Base-by-base conservation (phyloP, 2,797 vertebrate species). In the Falco novaeseelandiae region DNA sequence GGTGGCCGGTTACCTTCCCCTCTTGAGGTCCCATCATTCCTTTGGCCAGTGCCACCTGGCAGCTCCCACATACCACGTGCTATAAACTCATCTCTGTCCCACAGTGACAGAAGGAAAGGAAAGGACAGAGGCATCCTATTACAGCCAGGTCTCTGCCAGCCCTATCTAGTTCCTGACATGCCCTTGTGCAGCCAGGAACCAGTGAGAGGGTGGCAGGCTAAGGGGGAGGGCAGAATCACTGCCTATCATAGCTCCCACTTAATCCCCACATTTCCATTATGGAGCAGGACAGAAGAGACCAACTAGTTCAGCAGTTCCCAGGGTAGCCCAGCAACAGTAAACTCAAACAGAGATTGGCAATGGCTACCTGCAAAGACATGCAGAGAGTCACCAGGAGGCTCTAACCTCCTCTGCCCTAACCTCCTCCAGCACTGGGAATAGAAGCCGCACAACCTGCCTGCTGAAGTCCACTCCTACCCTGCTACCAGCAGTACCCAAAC, bases 121-220 rank as follows among this genome's bases (percentile, higher is more conserved):
- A 86, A 96, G 88, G 86, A 96, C 90, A 94, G 67, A 67, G 71
- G 90, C 42, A 74, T 97, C 82, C 59, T 78, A 61, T 96, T 96
- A 95, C 95, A 92, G 77, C 20, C 87, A 89, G 67, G 65, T 58
- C 61, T 92, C 69, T 94, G 89, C 71, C 92, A 97, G 69, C 93
- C 82, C 66, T 86, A 38, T 96, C 90, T 65, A 76, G 21, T 96
- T 96, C 90, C 79, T 93, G 61, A 46, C 79, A 63, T 93, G 89
- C 69, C 79, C 57, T 87, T 86, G 65, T 83, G 69, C 30, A 86
- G 86, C 46, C 81, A 89, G 65, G 42, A 93, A 55, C 46, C 58
- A 40, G 93, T 62, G 74, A 78, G 91, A 91, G 80, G 65, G 70
- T 82, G 55, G 42, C 49, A 78, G 54, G 62, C 61, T 87, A 70